Evolutionary conservation across 2,888 invertebrate genomes (phyloP), one percentile per base, ranked within the genome.

Genomic region (Sympetrum striolatum): DNA sequence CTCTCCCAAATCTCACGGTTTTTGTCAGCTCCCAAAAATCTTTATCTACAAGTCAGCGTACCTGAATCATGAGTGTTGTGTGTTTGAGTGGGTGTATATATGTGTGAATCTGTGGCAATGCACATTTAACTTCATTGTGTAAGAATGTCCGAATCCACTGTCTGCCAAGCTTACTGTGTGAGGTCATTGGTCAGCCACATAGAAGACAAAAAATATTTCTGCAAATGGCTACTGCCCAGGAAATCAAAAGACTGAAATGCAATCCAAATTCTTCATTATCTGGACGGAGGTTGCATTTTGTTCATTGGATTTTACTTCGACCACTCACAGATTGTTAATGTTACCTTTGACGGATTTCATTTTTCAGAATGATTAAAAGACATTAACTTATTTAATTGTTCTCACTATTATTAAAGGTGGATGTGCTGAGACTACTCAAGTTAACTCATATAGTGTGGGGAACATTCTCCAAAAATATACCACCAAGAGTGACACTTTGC

Each of bases 31-130:
- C 86, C 86, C 58, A 25, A 60, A 60, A 53, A 53, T 53, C 31
- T 73, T 73, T 35, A n/a, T 60, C 86, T 86, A 58, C 60, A 37
- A 25, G 48, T 60, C 86, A 64, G 86, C 60, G 86, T 86, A 86
- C 86, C 86, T 86, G 86, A 86, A 60, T 86, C 25, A 31, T 73
- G 73, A 73, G 73, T 73, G 73, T 73, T 73, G 73, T 73, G 64
- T 86, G 86, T 86, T 37, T 37, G 86, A 58, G 31, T 58, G 82
- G 25, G 31, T 82, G 82, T 82, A 58, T 15, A 60, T 60, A 60
- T 39, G 60, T 86, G n/a, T 37, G 18, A 37, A 8, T 86, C 31
- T 82, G 86, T 86, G 86, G 48, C 31, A 37, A 86, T 22, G 60
- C 35, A 37, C 37, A 37, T 60, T 86, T 37, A 39, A 25, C 22